Evolutionary conservation across 2,797 vertebrate genomes (phyloP).

Genomic region (Merluccius polli): DNA sequence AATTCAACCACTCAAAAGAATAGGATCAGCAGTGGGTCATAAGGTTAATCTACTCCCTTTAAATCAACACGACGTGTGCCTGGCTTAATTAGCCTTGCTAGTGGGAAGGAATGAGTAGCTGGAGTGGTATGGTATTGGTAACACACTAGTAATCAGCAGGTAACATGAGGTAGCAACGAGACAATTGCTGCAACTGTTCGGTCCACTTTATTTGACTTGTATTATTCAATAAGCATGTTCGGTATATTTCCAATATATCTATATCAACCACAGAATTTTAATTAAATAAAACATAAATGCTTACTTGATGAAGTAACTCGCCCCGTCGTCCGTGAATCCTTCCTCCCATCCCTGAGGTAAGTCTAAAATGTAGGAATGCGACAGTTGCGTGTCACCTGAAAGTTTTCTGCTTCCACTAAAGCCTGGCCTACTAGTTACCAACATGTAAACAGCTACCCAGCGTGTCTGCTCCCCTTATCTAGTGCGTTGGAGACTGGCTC

Average conservation of each 20-base stretch:
- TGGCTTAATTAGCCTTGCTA: not conserved
- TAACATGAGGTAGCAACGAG: not conserved
- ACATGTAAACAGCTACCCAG: not conserved
- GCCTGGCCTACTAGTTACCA: not conserved
- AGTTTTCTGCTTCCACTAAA: constrained; percentile 29
- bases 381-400: constrained; percentile 28
- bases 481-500: not conserved
- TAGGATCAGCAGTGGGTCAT: constrained; percentile 11
- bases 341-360: constrained; percentile 91
- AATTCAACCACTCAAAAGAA: not conserved
- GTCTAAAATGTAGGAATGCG: constrained; percentile 64
- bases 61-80: constrained; percentile 5
- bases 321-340: constrained; percentile 86
- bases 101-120: constrained; percentile 7
- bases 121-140: not conserved
- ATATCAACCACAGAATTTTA: not conserved
- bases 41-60: constrained; percentile 3
- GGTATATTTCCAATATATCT: not conserved
- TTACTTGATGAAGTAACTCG: constrained; percentile 95
- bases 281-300: constrained; percentile 46
- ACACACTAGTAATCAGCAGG: constrained; percentile 2
- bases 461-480: not conserved
- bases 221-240: not conserved
- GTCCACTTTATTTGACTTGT: not conserved
- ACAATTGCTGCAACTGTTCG: not conserved